Evolutionary conservation across 2,797 vertebrate species (phyloP), one percentile per base, ranked within the genome.

Genomic region (Enoplosus armatus): DNA sequence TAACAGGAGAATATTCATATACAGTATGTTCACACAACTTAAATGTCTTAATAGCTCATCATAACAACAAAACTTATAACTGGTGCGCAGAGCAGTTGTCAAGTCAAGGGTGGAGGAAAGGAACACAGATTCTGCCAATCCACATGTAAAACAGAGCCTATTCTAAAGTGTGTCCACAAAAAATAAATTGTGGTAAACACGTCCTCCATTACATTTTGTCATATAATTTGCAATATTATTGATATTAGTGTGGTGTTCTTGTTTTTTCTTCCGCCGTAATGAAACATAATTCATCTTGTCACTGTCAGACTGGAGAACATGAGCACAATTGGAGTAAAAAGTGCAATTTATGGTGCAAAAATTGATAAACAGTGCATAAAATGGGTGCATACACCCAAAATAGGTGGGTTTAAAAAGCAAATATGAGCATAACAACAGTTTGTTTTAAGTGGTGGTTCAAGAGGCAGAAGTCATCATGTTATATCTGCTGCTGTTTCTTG

Each of bases 1-100:
- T 14, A 37, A 50, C 8, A 51, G 11, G 9, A 59, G 9, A 72
- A 33, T 18, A 68, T 60, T 80, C 54, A 69, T 27, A 22, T 11
- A 37, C 3, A 33, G 4, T 7, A 35, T 31, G 55, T 51, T 51
- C 29, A 69, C n/a, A 62, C 45, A 37, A 16, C 9, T 29, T 41
- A 14, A 68, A 65, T 6, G 37, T 78, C 60, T 56, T 84, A 68
- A 75, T 59, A 72, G 48, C 12, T 84, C 26, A 20, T 73, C 31
- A 68, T 5, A 58, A 47, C 6, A 56, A 51, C 12, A 18, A 18
- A 64, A 53, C 10, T 1, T 43, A 29, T 7, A 29, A 8, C 12
- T 47, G 43, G 80, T 60, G 47, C 41, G 20, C 22, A 12, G 47
- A 16, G 15, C 3, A 39, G 27, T 7, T 56, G 71, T 66, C 26